Evolutionary conservation across 30 jellyfish, hydroid and myxozoan species (phyloP).

Genomic region (Pseudorhiza aurosa): DNA sequence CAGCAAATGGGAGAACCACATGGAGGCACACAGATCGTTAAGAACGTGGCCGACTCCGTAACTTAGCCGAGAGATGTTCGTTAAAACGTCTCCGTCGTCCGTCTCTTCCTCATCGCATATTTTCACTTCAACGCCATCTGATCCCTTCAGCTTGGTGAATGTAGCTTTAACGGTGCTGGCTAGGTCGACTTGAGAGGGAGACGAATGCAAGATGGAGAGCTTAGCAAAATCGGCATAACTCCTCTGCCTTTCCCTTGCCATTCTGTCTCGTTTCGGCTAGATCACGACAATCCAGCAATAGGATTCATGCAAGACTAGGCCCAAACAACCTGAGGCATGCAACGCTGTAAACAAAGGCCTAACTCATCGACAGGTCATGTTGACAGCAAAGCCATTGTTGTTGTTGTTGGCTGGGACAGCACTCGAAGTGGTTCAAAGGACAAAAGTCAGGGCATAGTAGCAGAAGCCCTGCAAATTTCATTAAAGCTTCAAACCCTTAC

Average conservation of each 20-base stretch:
- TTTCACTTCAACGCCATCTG: neutral
- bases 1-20: constrained; percentile 89
- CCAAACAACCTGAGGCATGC: neutral
- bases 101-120: neutral
- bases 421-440: neutral
- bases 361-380: neutral
- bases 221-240: constrained; percentile 10
- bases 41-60: constrained; percentile 92
- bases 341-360: neutral
- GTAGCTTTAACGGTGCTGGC: neutral
- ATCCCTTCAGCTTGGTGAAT: neutral
- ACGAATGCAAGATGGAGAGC: constrained; percentile 3
- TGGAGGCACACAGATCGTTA: constrained; percentile 87
- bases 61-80: constrained; percentile 24
- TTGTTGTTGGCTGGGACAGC: neutral
- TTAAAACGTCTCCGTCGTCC: neutral
- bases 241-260: constrained; percentile 1
- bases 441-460: too few relatives aligned
- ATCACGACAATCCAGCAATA: too few relatives aligned
- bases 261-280: too few relatives aligned
- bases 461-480: too few relatives aligned
- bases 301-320: too few relatives aligned
- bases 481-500: too few relatives aligned
- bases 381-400: too few relatives aligned
- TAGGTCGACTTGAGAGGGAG: neutral